These are phyloP conservation scores for Trilocha varians DNA, from an alignment of 2,888 invertebrate species.

Conservation along the genomic window DNA sequence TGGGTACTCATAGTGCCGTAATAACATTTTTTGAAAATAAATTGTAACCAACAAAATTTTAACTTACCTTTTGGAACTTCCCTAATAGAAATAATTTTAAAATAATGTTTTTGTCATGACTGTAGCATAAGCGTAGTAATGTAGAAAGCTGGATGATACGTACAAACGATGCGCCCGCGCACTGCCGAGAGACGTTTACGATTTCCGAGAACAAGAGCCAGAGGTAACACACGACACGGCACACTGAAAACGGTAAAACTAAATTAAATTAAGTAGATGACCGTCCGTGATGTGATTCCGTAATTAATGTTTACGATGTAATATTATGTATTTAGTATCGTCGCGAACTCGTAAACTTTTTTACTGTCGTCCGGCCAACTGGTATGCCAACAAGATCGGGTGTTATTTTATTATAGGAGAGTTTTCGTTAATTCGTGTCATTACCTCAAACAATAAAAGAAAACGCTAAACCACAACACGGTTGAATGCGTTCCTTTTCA, in stretches of 20 bases:
- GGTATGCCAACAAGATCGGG: slow-evolving; percentile 1
- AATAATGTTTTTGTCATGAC: slow-evolving; percentile 6
- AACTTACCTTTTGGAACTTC: too few relatives aligned
- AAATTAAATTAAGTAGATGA: slow-evolving; percentile 51
- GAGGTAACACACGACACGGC: slow-evolving; percentile 30
- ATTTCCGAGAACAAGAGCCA: slow-evolving; percentile 44
- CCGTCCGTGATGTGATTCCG: slow-evolving; percentile 29
- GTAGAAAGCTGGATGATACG: slow-evolving; percentile 44
- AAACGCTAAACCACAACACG: neutral
- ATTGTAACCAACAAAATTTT: too few relatives aligned
- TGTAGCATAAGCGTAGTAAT: slow-evolving; percentile 6
- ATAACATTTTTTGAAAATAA: too few relatives aligned
- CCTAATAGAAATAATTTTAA: too few relatives aligned
- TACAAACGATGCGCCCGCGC: slow-evolving; percentile 34
- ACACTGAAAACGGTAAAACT: slow-evolving; percentile 51
- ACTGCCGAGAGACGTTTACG: slow-evolving; percentile 37
- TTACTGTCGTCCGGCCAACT: slow-evolving; percentile 15
- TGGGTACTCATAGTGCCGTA: too few relatives aligned
- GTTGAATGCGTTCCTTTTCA: neutral
- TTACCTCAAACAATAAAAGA: neutral
- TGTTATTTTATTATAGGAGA: neutral
- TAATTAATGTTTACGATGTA: slow-evolving; percentile 25
- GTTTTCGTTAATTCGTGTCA: neutral
- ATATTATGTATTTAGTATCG: slow-evolving; percentile 15
- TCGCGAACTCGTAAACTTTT: slow-evolving; percentile 19